These are phyloP conservation scores for Lottia gigantea DNA, from an alignment of 2,888 invertebrate genomes.

Conservation along the genomic window DNA sequence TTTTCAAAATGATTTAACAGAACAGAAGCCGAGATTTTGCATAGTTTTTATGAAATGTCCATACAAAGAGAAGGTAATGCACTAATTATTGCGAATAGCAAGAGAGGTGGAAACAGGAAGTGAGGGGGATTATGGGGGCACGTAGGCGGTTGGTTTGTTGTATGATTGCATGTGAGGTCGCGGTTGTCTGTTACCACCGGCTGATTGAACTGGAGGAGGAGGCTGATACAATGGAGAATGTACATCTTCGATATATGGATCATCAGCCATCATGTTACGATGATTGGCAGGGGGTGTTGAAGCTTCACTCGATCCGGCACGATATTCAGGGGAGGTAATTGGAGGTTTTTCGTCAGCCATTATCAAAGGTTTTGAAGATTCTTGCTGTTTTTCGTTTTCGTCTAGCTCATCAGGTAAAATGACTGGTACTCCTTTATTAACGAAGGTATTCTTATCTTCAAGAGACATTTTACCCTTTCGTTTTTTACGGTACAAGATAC, in stretches of 20 bases:
- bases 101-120: background rate
- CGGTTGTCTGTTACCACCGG: conserved; percentile 52
- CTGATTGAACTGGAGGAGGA: conserved; percentile 54
- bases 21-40: background rate
- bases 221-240: conserved; percentile 57
- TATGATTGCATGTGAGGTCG: conserved; percentile 74
- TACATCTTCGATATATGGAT: conserved; percentile 47
- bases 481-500: conserved; percentile 85
- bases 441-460: conserved; percentile 75
- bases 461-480: conserved; percentile 84
- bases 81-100: background rate
- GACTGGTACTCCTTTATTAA: conserved; percentile 82
- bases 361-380: conserved; percentile 86
- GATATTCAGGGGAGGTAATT: conserved; percentile 58
- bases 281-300: conserved; percentile 49
- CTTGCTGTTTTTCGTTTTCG: conserved; percentile 80
- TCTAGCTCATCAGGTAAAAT: conserved; percentile 95
- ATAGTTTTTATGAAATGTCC: background rate
- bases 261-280: conserved; percentile 34
- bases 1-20: too few species aligned
- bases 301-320: conserved; percentile 55
- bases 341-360: conserved; percentile 96
- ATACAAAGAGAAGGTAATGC: background rate
- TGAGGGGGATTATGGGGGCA: conserved; percentile 83
- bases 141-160: conserved; percentile 95